These are phyloP conservation scores for Corbicula japonica DNA, from an alignment of 2,888 invertebrate species.

Conservation along the genomic window DNA sequence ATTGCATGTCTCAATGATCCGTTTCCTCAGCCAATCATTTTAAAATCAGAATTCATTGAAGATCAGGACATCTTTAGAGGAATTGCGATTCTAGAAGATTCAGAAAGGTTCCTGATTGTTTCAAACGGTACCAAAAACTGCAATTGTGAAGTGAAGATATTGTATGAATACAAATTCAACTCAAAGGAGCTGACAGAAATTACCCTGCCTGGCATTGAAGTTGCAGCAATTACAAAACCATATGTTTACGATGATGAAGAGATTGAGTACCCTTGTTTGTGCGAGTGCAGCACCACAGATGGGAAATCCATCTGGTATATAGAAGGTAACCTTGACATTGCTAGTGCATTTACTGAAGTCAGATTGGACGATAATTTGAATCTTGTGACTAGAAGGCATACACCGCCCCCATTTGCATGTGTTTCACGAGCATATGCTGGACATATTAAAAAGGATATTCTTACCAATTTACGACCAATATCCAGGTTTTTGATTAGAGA, in stretches of 20 bases:
- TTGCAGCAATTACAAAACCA: constrained; percentile 30
- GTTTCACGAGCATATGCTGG: constrained; percentile 51
- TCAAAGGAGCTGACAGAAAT: constrained; percentile 35
- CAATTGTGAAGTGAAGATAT: constrained; percentile 22
- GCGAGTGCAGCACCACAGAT: constrained; percentile 32
- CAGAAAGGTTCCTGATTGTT: constrained; percentile 36
- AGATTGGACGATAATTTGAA: constrained; percentile 29
- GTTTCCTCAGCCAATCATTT: constrained; percentile 21
- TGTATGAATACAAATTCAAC: constrained; percentile 56
- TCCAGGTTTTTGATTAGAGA: constrained; percentile 37
- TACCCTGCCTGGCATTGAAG: constrained; percentile 9
- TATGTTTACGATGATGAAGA: constrained; percentile 42
- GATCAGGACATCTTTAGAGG: constrained; percentile 43
- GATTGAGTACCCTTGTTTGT: constrained; percentile 45
- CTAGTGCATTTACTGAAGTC: constrained; percentile 51
- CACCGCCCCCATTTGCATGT: constrained; percentile 58
- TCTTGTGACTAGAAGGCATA: constrained; percentile 29
- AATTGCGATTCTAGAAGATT: constrained; percentile 42
- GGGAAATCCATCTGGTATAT: constrained; percentile 49
- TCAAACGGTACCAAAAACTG: constrained; percentile 40
- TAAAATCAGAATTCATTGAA: constrained; percentile 43
- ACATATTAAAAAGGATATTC: constrained; percentile 27
- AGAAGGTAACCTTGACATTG: constrained; percentile 51
- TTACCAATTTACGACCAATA: constrained; percentile 36
- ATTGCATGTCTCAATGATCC: constrained; percentile 29